Percentiles rank a stretch among this genome's conserved stretches.
phyloP scores from a whole-genome alignment of 2,797 vertebrate genomes.

The Oryzias sinensis region DNA sequence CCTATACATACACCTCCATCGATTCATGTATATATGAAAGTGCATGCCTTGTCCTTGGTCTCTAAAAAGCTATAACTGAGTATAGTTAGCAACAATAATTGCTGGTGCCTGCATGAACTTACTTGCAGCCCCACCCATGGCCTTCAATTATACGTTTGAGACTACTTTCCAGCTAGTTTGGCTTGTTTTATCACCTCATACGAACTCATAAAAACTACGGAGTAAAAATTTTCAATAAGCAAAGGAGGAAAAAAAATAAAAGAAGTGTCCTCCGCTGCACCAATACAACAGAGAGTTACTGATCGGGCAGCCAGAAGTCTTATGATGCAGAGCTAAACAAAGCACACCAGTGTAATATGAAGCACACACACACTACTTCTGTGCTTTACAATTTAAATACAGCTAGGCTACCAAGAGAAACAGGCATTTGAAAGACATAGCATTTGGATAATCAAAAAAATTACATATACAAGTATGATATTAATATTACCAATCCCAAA shows the following conservation, averaged over 20 bases:
- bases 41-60: constrained; percentile 8
- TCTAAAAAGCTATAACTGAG: constrained; percentile 6
- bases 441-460: constrained; percentile 7
- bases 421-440: neutral
- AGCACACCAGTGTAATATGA: constrained; percentile 53
- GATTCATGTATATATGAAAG: constrained; percentile 5
- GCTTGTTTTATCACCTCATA: constrained; percentile 6
- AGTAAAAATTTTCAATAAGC: neutral
- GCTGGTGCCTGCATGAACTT: constrained; percentile 5
- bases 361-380: constrained; percentile 16
- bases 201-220: neutral
- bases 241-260: neutral
- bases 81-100: constrained; percentile 9
- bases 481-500: constrained; percentile 8
- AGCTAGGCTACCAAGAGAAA: constrained; percentile 2
- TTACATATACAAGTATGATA: constrained; percentile 1
- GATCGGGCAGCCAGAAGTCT: constrained; percentile 52
- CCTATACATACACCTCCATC: constrained; percentile 2
- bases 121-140: neutral
- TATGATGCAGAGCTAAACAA: constrained; percentile 65
- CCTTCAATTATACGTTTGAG: neutral
- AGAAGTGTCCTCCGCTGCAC: constrained; percentile 33
- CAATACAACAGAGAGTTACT: constrained; percentile 51
- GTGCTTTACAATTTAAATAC: constrained; percentile 14
- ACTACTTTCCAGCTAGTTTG: constrained; percentile 1